phyloP scores from a whole-genome alignment of 1,140 invertebrate genomes.

The Cephus cinctus region DNA sequence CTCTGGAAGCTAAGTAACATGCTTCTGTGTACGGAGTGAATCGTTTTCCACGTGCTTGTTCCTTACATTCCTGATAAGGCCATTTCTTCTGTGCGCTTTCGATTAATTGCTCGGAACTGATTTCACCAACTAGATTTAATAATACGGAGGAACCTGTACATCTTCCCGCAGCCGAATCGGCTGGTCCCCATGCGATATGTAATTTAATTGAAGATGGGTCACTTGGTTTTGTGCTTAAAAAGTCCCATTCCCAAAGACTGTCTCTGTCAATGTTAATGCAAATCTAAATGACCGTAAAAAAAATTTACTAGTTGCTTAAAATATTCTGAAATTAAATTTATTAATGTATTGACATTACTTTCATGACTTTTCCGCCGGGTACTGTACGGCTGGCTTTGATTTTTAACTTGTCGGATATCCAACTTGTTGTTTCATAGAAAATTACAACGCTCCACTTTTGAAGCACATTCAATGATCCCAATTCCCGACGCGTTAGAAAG shows the following conservation, averaged over 20 bases:
- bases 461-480: slow-evolving; percentile 33
- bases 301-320: neutral
- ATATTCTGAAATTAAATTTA: neutral
- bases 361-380: slow-evolving; percentile 35
- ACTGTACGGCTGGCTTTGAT: slow-evolving; percentile 43
- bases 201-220: slow-evolving; percentile 36
- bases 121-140: slow-evolving; percentile 41
- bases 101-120: slow-evolving; percentile 37
- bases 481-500: slow-evolving; percentile 36
- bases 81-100: slow-evolving; percentile 36
- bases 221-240: slow-evolving; percentile 41
- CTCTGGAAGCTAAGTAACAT: slow-evolving; percentile 47
- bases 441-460: slow-evolving; percentile 48
- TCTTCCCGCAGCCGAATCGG: slow-evolving; percentile 43
- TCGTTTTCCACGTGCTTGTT: slow-evolving; percentile 30
- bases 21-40: slow-evolving; percentile 42
- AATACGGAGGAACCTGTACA: slow-evolving; percentile 42
- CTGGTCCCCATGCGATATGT: slow-evolving; percentile 38
- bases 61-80: slow-evolving; percentile 44
- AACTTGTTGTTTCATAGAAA: slow-evolving; percentile 38
- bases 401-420: slow-evolving; percentile 42
- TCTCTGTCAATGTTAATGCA: slow-evolving; percentile 43
- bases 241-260: slow-evolving; percentile 47
- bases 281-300: slow-evolving; percentile 39
- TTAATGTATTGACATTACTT: slow-evolving; percentile 26